Evolutionary conservation across 2,888 invertebrate genomes (phyloP), one percentile per base, ranked within the genome.

Genomic region (Pelosia muscerda): DNA sequence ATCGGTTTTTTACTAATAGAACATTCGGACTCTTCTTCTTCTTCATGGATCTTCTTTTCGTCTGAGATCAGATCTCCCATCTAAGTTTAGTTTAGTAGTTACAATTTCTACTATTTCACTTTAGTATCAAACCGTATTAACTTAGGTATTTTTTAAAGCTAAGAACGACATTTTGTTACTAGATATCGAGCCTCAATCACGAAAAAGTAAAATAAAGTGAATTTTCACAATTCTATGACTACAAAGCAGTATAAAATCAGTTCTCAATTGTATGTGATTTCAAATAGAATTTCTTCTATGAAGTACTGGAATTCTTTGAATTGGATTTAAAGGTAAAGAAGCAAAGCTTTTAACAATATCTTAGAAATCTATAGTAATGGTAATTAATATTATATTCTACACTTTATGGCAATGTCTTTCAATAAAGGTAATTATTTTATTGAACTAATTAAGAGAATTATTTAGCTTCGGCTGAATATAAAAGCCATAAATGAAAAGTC

Each of bases 351-450:
- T 23, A 34, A 59, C 13, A 59, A 23, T 19, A 59, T 23, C 49
- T 49, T 49, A 5, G 5, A 19, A 6, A n/a, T 49, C 15, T 49
- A 19, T 49, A 19, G n/a, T 49, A 49, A 49, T 49, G 49, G 49
- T 9, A n/a, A 49, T 49, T 49, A n/a, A n/a, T 49, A 42, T 42
- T 6, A 19, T 42, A n/a, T n/a, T n/a, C 15, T 49, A n/a, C n/a
- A 49, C 49, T 49, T n/a, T n/a, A n/a, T n/a, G 9, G 49, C 19
- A 1, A 49, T 42, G 42, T 8, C 49, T 49, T 49, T 49, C 62
- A 65, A 22, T 2, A 56, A 61, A 73, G 63, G 65, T 64, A 78
- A 78, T 78, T 60, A 78, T 62, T 65, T 66, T 23, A 71, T 65
- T 55, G 70, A 66, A 66, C 67, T 57, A 65, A 71, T 69, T 66